A percentile compares a stretch with the other conserved stretches of the same genome.
These are phyloP conservation scores for Morphnarchus princeps DNA, from an alignment of 2,113 vertebrate genomes.

Conservation along the genomic window DNA sequence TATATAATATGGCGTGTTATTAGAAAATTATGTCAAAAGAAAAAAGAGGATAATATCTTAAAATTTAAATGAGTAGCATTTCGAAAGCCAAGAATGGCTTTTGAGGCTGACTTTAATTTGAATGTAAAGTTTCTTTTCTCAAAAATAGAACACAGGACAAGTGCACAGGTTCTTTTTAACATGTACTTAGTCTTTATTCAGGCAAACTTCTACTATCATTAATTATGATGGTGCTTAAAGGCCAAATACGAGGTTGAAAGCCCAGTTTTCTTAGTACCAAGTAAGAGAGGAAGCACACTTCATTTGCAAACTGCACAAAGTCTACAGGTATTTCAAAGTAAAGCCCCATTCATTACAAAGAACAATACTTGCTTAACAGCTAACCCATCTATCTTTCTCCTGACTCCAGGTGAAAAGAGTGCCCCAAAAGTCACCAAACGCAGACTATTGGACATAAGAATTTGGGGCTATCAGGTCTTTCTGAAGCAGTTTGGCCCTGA, in stretches of 20 bases:
- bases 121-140: neutral
- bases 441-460: neutral
- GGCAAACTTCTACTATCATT: neutral
- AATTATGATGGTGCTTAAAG: neutral
- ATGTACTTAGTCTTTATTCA: neutral
- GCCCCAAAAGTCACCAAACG: neutral
- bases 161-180: neutral
- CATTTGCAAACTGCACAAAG: neutral
- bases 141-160: neutral
- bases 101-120: neutral
- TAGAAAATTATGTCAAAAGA: neutral
- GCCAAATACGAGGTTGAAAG: neutral
- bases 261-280: neutral
- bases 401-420: neutral
- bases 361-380: neutral
- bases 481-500: neutral
- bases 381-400: neutral
- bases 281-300: neutral
- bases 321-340: neutral
- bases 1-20: neutral
- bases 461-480: neutral
- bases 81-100: neutral
- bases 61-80: neutral
- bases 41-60: neutral
- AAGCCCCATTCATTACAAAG: neutral